Conservation (phyloP, 35 echinoderm and acorn worm genomes). For the Heliocidaris tuberculata region DNA sequence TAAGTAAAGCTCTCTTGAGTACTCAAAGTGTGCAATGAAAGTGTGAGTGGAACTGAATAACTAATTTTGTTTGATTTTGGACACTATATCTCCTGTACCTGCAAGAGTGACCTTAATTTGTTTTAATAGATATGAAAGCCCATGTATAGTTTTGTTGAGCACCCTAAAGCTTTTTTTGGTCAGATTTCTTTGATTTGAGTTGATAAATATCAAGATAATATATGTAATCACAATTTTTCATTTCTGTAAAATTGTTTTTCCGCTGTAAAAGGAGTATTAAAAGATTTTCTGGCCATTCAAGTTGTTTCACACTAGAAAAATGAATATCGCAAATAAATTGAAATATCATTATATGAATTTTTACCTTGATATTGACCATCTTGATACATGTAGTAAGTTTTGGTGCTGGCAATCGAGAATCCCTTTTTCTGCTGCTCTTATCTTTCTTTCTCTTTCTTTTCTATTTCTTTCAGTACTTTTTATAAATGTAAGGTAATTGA, state of each 20-base stretch:
- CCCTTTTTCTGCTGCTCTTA: neutral
- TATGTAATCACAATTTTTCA: too few relatives aligned
- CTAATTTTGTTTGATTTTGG: neutral
- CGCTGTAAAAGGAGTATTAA: too few relatives aligned
- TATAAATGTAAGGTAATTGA: too few relatives aligned
- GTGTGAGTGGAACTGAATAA: too few relatives aligned
- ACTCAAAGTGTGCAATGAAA: neutral
- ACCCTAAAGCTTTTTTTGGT: neutral
- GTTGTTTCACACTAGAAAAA: too few relatives aligned
- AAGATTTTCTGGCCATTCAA: too few relatives aligned
- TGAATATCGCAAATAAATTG: too few relatives aligned
- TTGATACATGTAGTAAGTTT: neutral
- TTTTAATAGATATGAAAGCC: neutral
- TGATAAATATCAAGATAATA: too few relatives aligned
- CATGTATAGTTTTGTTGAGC: neutral
- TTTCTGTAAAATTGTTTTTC: too few relatives aligned
- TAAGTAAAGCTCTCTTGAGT: neutral
- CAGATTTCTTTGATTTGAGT: too few relatives aligned
- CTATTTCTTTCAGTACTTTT: neutral
- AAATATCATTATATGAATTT: neutral
- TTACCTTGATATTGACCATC: neutral
- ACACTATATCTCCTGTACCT: neutral
- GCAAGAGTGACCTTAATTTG: neutral
- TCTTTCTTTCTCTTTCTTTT: neutral
- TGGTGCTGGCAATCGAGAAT: neutral